Evolutionary conservation across 2,888 invertebrate genomes (phyloP), one percentile per base, ranked within the genome.

Genomic region (Teleogryllus oceanicus): DNA sequence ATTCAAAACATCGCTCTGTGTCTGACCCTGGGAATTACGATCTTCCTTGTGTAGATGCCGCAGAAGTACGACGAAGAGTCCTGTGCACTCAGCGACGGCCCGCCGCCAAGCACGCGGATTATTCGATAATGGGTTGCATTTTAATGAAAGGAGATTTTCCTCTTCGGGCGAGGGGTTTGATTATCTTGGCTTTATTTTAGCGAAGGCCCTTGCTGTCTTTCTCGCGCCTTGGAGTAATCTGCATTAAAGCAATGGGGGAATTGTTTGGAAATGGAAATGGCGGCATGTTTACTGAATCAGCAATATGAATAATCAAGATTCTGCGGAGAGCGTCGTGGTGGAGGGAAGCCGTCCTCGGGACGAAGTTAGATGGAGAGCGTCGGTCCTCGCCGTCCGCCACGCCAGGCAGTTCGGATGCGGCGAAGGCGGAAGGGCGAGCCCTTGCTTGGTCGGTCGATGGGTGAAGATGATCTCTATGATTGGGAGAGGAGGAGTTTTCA

Each of bases 101-200:
- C 62, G 62, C 62, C n/a, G 13, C 62, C 62, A 18, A 18, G 16
- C 11, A 62, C n/a, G 62, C 13, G n/a, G 62, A 62, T 62, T 62
- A 13, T n/a, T 62, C 62, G 62, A 16, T 62, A 62, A 62, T 62
- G 62, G 62, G 13, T 62, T 62, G 62, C 62, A 62, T 62, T n/a
- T 62, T n/a, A 62, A 62, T 62, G 62, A 62, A 62, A n/a, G 62
- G 37, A 37, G 37, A 37, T 37, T 37, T 37, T 37, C 37, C 37
- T 37, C 37, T 37, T 62, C n/a, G 13, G 13, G 62, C 62, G 62
- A n/a, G n/a, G 62, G n/a, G 62, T 62, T 62, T 62, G 62, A 62
- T 62, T 62, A 62, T 62, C 62, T 62, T 62, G 62, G 62, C 62
- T 62, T 62, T 62, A 62, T 62, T 62, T 62, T 62, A 62, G 62